Evolutionary conservation across 2,797 vertebrate genomes (phyloP).

Genomic region (Diceros bicornis): DNA sequence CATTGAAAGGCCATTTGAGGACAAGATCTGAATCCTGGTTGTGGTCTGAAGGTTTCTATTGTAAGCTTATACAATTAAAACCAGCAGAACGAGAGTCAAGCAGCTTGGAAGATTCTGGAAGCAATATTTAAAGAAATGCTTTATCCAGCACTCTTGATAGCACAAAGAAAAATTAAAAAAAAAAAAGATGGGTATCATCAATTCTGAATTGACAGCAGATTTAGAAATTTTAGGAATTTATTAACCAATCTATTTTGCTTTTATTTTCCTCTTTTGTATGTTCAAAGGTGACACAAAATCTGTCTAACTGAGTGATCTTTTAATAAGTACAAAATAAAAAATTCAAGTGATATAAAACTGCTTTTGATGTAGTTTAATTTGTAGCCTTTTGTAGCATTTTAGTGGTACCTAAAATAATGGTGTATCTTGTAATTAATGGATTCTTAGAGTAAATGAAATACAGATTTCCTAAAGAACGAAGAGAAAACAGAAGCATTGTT

Average conservation of each 20-base stretch:
- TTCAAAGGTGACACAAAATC: background rate
- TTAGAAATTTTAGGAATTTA: conserved; percentile 40
- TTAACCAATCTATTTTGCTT: background rate
- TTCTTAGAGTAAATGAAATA: conserved; percentile 54
- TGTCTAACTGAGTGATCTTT: conserved; percentile 29
- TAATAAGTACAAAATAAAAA: conserved; percentile 59
- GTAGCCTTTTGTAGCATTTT: background rate
- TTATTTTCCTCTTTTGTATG: background rate
- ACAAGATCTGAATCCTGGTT: background rate
- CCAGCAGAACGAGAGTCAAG: background rate
- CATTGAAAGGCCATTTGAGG: background rate
- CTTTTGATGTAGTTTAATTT: background rate
- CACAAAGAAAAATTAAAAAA: background rate
- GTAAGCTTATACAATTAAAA: background rate
- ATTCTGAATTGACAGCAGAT: background rate
- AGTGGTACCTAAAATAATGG: conserved; percentile 7
- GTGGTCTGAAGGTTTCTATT: background rate
- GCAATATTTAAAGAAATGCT: conserved; percentile 20
- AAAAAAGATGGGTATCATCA: background rate
- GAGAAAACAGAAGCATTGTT: conserved; percentile 6
- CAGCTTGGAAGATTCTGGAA: background rate
- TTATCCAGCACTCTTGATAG: background rate
- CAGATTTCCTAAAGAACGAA: background rate
- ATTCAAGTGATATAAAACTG: background rate
- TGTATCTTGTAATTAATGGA: conserved; percentile 16